Evolutionary conservation across 2,888 invertebrate species (phyloP), one percentile per base, ranked within the genome.

Genomic region (Coecobrya sp.): DNA sequence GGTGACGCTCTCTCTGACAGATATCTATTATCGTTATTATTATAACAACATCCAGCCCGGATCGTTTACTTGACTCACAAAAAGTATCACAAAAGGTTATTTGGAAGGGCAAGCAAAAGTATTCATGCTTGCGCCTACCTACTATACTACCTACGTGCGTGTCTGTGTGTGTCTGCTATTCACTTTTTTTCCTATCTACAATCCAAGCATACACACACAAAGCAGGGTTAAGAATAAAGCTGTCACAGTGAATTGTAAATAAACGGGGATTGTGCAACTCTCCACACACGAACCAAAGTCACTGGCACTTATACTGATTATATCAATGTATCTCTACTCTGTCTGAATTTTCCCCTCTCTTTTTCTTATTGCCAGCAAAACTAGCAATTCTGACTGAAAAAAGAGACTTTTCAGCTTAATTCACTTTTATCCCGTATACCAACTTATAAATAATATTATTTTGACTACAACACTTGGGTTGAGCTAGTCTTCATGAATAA

Each of bases 21-120:
- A 84, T 85, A 89, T 89, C 84, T 89, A 73, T 84, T 89, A 76
- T 86, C 76, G 86, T 55, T 86, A 73, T 84, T 84, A 73, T 84
- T 89, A 85, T 59, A 84, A 89, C 55, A 70, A 81, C 49, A 82
- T 73, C 89, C 89, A 84, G 42, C 89, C 89, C 76, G 76, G 76
- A 87, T 65, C 79, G 79, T 79, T 88, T 82, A 89, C 82, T 82
- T 62, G 45, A 84, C 86, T 86, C 55, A 68, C 52, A 62, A 27
- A 42, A 59, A 82, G 30, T 52, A 82, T 25, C 52, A 62, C 16
- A 85, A 70, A n/a, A 81, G 81, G 59, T 55, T 87, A 79, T 65
- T 68, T 45, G 68, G 42, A 82, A 70, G 89, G 89, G 79, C 79
- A 62, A 89, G 68, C 22, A 3, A n/a, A n/a, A n/a, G 42, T 27